These are phyloP conservation scores for Dasyurus viverrinus DNA, from an alignment of 2,113 vertebrate genomes.

Conservation along the genomic window DNA sequence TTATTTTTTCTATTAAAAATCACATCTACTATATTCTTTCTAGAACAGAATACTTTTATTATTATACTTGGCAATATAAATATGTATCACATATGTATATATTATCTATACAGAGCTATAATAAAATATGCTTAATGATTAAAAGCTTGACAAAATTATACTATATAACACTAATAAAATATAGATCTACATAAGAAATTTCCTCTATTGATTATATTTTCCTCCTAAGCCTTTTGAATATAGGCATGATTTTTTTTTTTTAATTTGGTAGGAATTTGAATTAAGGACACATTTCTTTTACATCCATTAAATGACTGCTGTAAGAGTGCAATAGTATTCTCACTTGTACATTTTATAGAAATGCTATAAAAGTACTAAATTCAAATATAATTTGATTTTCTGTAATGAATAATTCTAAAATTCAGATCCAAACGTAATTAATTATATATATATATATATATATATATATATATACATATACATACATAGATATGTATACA, in stretches of 20 bases:
- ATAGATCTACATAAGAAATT: neutral
- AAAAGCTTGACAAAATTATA: constrained; percentile 2
- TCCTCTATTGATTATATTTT: neutral
- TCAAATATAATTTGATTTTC: neutral
- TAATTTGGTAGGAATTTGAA: constrained; percentile 12
- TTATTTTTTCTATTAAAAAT: neutral
- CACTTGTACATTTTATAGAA: neutral
- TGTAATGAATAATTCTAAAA: neutral
- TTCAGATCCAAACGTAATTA: too few species aligned
- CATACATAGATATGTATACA: too few species aligned
- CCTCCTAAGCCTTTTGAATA: neutral
- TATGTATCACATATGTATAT: neutral
- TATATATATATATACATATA: too few species aligned
- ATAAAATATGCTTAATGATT: neutral
- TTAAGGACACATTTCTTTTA: neutral
- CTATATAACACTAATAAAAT: constrained; percentile 17
- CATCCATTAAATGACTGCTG: neutral
- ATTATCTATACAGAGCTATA: neutral
- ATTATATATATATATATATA: too few species aligned
- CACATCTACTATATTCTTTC: neutral
- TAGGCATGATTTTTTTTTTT: neutral
- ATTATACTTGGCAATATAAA: neutral
- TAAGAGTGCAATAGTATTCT: neutral
- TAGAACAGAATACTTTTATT: neutral
- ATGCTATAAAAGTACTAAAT: neutral